Base-by-base conservation (phyloP, 2,797 vertebrate genomes). In the Sciaenops ocellatus region DNA sequence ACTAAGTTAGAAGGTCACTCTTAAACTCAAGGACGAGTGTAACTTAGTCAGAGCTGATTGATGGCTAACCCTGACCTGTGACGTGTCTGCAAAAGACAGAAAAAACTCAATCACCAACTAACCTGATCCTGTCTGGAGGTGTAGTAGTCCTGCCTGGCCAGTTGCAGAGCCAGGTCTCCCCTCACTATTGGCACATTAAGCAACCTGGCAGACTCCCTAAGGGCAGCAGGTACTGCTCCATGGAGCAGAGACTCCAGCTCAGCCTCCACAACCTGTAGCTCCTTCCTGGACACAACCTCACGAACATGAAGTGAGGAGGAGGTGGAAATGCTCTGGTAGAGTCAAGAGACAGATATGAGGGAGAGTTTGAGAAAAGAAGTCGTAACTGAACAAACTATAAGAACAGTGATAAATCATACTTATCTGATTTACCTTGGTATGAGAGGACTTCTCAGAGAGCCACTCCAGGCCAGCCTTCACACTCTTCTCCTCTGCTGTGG, bases 141-240 rank as follows among this genome's bases (percentile, higher is more conserved):
- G 60, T 94, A 96, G 83, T 85, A 94, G 34, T 96, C 93, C 87
- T 97, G 97, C 7, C 89, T 93, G 85, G 96, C 96, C 69, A 98
- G 91, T 82, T 98, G 97, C 63, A 91, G 81, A 57, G 94, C 93
- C 76, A 98, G 91, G 88, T 96, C 96, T 24, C 94, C 96, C 71
- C 93, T 96, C 51, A 98, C 95, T 15, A 98, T 90, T 0, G 98
- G 97, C 28, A 94, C 89, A 50, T 94, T 97, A 6, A 98, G 62
- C 73, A 96, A 92, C 22, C 88, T 93, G 44, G 97, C 96, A 1
- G 96, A 95, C 84, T 97, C 95, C 80, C 94, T 95, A 12, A 98
- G 90, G 47, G 96, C 79, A 3, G 87, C 91, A 59, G 96, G 95
- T n/a, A 98, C 90, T 5, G 91, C 93, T 80, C 96, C 95, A 3